Base-by-base conservation (phyloP, 2,888 invertebrate genomes). In the Cerastoderma edule region DNA sequence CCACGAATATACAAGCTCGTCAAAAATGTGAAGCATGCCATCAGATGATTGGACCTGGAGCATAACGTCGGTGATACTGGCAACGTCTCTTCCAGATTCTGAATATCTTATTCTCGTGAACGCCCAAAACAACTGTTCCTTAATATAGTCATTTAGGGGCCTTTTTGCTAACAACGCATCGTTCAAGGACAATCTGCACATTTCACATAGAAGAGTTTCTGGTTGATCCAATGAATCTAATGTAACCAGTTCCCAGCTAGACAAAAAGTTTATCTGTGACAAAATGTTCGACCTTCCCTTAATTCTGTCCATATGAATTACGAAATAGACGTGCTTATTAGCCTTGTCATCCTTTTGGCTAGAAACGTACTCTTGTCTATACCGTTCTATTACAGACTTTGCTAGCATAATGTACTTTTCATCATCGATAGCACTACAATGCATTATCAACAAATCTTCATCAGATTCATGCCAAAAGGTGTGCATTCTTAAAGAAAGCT, bases 51-150 rank as follows among this genome's bases (percentile, higher is more conserved):
- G 32, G 1, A 78, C 66, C 16, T 79, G 56, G 30, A 74, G 53
- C 19, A 85, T 66, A 0, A 81, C n/a, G 0, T 53, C 22, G n/a
- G 63, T 57, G 0, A 86, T 75, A 28, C 78, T 82, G 4, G 71
- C 57, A 8, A 78, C 60, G 71, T 73, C 32, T 48, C 84, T 69
- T 27, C 77, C 75, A 22, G 56, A 39, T 22, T 22, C 39, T 6
- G 57, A 48, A 54, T 85, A 87, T 53, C 72, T 69, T 8, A 87
- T 85, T 33, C 80, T 56, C 0, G 84, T 78, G 39, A 86, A 86
- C 28, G 83, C 72, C 84, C 84, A 82, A 33, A 85, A 80, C 5
- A 87, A 54, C n/a, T 84, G 74, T 13, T 84, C 77, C n/a, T 67
- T 67, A 2, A 84, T 70, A 13, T 70, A 69, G 19, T 56, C 50